Evolutionary conservation across 1,140 invertebrate genomes (phyloP), one percentile per base, ranked within the genome.

Genomic region (Cydia pomonella): DNA sequence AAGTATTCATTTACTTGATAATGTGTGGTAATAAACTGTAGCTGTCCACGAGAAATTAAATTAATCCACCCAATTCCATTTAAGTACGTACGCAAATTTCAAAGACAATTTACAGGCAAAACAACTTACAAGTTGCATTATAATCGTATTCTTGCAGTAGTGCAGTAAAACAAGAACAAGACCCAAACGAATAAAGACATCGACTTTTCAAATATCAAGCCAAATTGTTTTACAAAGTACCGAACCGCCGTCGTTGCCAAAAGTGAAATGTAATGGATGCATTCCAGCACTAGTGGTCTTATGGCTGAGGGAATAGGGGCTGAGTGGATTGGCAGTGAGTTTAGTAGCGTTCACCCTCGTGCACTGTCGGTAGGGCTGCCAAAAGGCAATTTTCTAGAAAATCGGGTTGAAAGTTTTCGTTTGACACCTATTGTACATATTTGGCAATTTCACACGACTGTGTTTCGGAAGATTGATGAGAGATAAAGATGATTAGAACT

Each of bases 141-240:
- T 6, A 50, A 18, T 44, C 41, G 13, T 44, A 44, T 44, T 38
- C 33, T 16, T 50, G 47, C n/a, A 5, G 47, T 50, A 18, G n/a
- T 50, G n/a, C 47, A 50, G 47, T 50, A 50, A 50, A 50, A 50
- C 5, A 50, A 18, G 47, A 50, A 18, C 16, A 7, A 18, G 16
- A 50, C 47, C n/a, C 13, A 44, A 44, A 50, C 47, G 47, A 18
- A 50, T 50, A 50, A 50, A 50, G 47, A 50, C 47, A 50, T 50
- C 47, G 44, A 47, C 47, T 50, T 50, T 50, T 18, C 16, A 7
- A 47, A 47, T 47, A 47, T 47, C 44, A 47, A 47, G 44, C 44
- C 44, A 47, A 47, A 47, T 47, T 47, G 44, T 47, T 47, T 47
- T 47, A 47, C 44, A 47, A 50, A 50, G n/a, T 7, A 50, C 16